phyloP scores from a whole-genome alignment of 2,888 invertebrate genomes.

The Chouioia cunea region DNA sequence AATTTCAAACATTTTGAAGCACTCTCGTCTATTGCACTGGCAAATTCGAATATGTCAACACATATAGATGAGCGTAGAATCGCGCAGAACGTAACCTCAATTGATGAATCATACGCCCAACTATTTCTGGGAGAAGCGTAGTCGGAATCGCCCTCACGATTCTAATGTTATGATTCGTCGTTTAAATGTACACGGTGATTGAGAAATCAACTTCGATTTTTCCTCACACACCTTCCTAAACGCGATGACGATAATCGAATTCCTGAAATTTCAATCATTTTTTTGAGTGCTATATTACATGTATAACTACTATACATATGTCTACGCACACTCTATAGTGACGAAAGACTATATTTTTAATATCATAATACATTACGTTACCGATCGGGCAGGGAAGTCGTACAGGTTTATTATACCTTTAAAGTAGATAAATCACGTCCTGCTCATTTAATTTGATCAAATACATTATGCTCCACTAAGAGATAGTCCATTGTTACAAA shows the following conservation, averaged over 20 bases:
- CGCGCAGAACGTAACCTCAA: conserved; percentile 45
- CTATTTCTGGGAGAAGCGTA: conserved; percentile 33
- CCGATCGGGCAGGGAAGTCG: too few relatives aligned
- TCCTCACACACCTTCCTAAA: background rate
- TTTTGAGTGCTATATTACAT: background rate
- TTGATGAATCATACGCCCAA: conserved; percentile 45
- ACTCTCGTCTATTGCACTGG: background rate
- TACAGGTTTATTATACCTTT: too few relatives aligned
- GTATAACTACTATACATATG: too few relatives aligned
- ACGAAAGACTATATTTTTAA: too few relatives aligned
- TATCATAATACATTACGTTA: too few relatives aligned
- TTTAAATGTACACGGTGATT: background rate
- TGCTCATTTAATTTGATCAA: too few relatives aligned
- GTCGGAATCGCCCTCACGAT: background rate
- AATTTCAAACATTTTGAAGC: conserved; percentile 5
- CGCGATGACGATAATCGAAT: background rate
- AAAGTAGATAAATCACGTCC: too few relatives aligned
- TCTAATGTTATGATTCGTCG: background rate
- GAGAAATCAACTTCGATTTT: background rate
- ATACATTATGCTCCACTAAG: too few relatives aligned
- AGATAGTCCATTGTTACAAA: too few relatives aligned
- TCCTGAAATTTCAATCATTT: conserved; percentile 13
- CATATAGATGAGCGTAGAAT: conserved; percentile 8
- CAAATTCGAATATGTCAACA: conserved; percentile 31
- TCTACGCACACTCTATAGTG: too few relatives aligned